Evolutionary conservation across 1,140 invertebrate species (phyloP), one percentile per base, ranked within the genome.

Genomic region (Ceratina calcarata): DNA sequence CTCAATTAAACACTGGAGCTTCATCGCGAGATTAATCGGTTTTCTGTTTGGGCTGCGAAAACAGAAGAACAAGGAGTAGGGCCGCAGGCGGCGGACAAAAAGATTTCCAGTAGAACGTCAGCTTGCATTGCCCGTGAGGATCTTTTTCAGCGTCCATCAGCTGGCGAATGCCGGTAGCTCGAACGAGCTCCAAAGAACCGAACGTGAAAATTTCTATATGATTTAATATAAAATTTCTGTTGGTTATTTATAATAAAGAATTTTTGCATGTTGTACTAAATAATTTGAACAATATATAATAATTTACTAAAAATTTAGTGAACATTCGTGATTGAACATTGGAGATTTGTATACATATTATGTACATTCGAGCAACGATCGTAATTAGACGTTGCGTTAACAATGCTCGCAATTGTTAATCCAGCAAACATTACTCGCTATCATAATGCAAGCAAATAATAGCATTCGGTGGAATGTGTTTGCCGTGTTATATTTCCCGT

Each of bases 71-170:
- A 53, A 51, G 37, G 53, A 20, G 8, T 6, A 24, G 27, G 37
- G n/a, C 64, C 37, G 64, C 64, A 15, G n/a, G n/a, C n/a, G 27
- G n/a, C 27, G 13, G 2, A 27, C 16, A 24, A 13, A 64, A 45
- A 66, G 32, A 66, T 66, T 20, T 37, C 32, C 15, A 4, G 24
- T 27, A 7, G 49, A 13, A 22, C 66, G 49, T 68, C 66, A 53
- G 66, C 10, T 53, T 20, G 49, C 22, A 18, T 49, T 16, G 64
- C 13, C 20, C 37, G 64, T 20, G 22, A 8, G 49, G 15, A 68
- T 27, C 49, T 53, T 68, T n/a, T 53, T 68, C 66, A 45, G 15
- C 65, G 65, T 51, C n/a, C 65, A 13, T 67, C 49, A 68, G 49
- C 8, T 68, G 3, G 20, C 3, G 16, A 45, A 67, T 15, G 32